Evolutionary conservation across 2,113 vertebrate species (phyloP), one percentile per base, ranked within the genome.

Genomic region (Synchiropus splendidus): DNA sequence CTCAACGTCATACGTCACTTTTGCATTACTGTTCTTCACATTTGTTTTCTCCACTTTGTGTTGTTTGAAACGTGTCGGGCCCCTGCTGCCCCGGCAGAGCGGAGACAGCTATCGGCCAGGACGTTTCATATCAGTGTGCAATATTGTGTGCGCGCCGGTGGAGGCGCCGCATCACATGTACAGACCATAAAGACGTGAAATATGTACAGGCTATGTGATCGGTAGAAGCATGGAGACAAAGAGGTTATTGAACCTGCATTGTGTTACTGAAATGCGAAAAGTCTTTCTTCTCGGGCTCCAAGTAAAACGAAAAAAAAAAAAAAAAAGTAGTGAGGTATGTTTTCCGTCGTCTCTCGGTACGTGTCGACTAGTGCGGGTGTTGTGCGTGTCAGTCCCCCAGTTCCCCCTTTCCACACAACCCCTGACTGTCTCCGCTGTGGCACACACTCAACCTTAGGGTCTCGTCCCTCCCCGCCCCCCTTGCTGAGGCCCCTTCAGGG

Each of bases 101-200:
- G 56, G 52, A 54, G 61, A 50, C 36, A 13, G 58, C 31, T 56
- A 63, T 67, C 18, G 51, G 61, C 48, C 62, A 54, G 80, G 73
- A 75, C 58, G 38, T 75, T 75, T 78, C 68, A 75, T 70, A 63
- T 75, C 66, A 77, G 74, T 80, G 82, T 85, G 84, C 84, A 86
- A 85, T 87, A 85, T 80, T 73, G 75, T 77, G 62, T 70, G 50
- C 64, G 66, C 81, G 83, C 79, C 78, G 81, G 72, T 64, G 13
- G 47, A 39, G 73, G 77, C 72, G 74, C 60, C 69, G 61, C 67
- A 69, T 75, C 70, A 67, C 72, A 41, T 77, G 70, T 77, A 75
- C 66, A 73, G 65, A 83, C 59, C 66, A 66, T 58, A 47, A 70
- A 66, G 52, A 70, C 61, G 68, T 37, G 37, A 70, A 55, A 67